Percentiles rank a stretch among this genome's conserved stretches.
Evolutionary conservation across 2,113 vertebrate genomes (phyloP).

Genomic region (Sinosuthora webbiana): DNA sequence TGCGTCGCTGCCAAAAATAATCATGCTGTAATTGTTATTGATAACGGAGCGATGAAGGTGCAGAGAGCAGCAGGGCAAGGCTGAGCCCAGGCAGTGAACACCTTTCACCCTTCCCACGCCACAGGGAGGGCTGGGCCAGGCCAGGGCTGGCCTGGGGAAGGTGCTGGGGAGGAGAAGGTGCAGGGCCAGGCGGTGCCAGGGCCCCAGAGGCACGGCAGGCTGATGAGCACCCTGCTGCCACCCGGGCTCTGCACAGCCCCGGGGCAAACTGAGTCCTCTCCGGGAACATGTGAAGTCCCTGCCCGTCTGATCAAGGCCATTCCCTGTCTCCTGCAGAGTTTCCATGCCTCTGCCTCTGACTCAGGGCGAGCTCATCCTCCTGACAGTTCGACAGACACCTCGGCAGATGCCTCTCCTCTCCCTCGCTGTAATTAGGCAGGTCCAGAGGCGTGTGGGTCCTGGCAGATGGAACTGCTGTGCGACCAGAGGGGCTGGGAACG

Average conservation of each 20-base stretch:
- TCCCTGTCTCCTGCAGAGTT: neutral
- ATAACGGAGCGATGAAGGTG: fast-evolving
- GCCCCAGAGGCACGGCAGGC: neutral
- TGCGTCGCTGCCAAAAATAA: fast-evolving
- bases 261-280: fast-evolving
- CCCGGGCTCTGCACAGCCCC: neutral
- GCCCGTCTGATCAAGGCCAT: neutral
- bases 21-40: fast-evolving
- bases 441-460: fast-evolving
- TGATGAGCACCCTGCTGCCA: neutral
- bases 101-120: fast-evolving
- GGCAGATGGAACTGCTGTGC: neutral
- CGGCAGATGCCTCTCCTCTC: neutral
- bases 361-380: neutral
- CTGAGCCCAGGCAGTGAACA: fast-evolving
- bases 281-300: fast-evolving
- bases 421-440: neutral
- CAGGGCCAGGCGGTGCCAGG: fast-evolving
- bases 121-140: fast-evolving
- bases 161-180: neutral
- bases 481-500: fast-evolving
- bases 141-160: neutral
- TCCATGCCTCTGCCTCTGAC: neutral
- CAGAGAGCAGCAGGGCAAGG: neutral
- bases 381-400: neutral